Evolutionary conservation across 2,797 vertebrate species (phyloP), one percentile per base, ranked within the genome.

Genomic region (Acanthurus leucopareius): DNA sequence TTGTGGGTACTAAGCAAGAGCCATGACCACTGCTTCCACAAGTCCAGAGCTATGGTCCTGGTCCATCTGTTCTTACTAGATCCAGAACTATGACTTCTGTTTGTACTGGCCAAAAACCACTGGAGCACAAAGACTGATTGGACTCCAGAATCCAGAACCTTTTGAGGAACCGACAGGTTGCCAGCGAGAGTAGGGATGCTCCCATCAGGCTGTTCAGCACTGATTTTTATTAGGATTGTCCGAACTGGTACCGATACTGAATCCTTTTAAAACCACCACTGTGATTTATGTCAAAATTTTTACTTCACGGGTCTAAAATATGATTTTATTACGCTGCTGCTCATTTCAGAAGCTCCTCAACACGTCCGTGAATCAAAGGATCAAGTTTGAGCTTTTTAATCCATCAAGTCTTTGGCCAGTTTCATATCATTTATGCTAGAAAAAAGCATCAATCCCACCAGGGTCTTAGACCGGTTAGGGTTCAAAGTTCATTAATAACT

Each of bases 71-170:
- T 67, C 67, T 84, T 63, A 73, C 57, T 60, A 80, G 69, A 83
- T 67, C 68, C 68, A 74, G 42, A 78, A 69, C 67, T 20, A 19
- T 59, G 51, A 38, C 45, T 20, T 73, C 45, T 75, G 77, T 69
- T 65, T 75, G n/a, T 53, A 53, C 62, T 70, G 70, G 74, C 62
- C 32, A n/a, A 82, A 62, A 85, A 77, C 76, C 87, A 82, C 82
- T 86, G 86, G 88, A 89, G 89, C 91, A 91, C 89, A 91, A 87
- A 84, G 65, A 87, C 80, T 81, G 77, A 86, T 64, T 35, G 79
- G 72, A 74, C 66, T 73, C 35, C 78, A 77, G 61, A 69, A 79
- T 69, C 58, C 49, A 74, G 77, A 83, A 67, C 69, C 75, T 79
- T 69, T 56, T 81, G 68, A 83, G 61, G 49, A 62, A 73, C 71